Evolutionary conservation across 2,113 vertebrate species (phyloP).

Genomic region (Bolborhynchus lineola): DNA sequence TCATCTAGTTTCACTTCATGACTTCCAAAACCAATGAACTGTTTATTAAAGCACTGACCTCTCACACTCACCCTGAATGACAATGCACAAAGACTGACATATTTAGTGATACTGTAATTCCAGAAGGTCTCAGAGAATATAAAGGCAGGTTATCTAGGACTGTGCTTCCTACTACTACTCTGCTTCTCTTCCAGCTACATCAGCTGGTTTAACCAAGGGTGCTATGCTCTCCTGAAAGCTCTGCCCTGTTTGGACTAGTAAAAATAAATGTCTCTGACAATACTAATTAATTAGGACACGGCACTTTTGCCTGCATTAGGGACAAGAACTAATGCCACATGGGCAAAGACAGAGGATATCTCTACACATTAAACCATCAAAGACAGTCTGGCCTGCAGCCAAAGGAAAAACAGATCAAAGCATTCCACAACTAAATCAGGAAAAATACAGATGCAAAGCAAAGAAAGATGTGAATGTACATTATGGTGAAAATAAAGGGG

Average conservation of each 20-base stretch:
- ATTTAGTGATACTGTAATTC: background rate
- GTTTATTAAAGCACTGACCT: background rate
- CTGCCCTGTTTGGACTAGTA: background rate
- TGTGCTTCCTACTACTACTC: background rate
- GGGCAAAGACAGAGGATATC: background rate
- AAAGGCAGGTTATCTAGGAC: background rate
- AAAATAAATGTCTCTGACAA: background rate
- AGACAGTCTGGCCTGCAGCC: background rate
- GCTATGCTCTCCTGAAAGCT: background rate
- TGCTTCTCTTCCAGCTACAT: background rate
- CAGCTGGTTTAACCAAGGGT: background rate
- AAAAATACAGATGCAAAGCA: background rate
- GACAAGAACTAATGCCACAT: background rate
- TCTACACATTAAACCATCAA: background rate
- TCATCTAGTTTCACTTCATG: background rate
- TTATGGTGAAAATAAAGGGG: background rate
- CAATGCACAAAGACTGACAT: background rate
- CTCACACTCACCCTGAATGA: background rate
- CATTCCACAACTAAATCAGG: background rate
- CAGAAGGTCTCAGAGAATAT: background rate
- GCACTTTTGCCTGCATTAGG: background rate
- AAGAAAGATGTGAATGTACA: background rate
- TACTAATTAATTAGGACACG: background rate
- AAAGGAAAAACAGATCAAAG: background rate
- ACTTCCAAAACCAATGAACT: background rate